A percentile compares a stretch with the other conserved stretches of the same genome.
Conservation (phyloP, 1,140 invertebrate species). For the Cryptotermes secundus region DNA sequence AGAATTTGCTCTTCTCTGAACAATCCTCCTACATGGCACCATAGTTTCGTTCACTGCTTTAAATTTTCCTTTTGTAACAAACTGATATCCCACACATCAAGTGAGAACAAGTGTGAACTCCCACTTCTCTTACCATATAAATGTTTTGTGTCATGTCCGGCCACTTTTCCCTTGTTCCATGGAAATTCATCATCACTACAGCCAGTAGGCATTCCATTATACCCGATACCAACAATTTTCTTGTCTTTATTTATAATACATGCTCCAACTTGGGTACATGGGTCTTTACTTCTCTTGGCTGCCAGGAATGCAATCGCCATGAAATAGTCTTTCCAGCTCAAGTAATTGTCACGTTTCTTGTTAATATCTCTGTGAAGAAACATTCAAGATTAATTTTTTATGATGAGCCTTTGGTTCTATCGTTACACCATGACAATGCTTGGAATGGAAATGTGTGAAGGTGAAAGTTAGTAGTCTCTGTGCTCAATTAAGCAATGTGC, state of each 20-base stretch:
- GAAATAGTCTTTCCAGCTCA: slow-evolving; percentile 90
- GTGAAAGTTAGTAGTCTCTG: no score
- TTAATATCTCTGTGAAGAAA: slow-evolving; percentile 28
- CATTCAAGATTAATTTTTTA: no score
- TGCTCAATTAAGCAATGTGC: no score
- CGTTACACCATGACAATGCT: no score
- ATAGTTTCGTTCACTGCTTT: no score
- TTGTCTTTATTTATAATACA: slow-evolving; percentile 88
- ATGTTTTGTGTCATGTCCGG: slow-evolving; percentile 72
- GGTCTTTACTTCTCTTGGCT: slow-evolving; percentile 92
- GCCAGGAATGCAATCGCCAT: slow-evolving; percentile 85
- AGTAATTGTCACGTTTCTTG: slow-evolving; percentile 56
- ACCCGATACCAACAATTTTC: slow-evolving; percentile 90
- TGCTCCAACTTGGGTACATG: slow-evolving; percentile 87
- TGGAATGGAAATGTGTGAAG: no score
- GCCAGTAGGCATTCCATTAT: slow-evolving; percentile 92
- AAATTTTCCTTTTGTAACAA: no score
- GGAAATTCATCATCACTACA: slow-evolving; percentile 87
- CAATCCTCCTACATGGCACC: no score
- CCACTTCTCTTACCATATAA: slow-evolving; percentile 68
- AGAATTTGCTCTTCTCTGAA: no score
- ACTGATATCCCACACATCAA: no score
- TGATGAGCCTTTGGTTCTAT: no score
- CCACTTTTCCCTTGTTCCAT: slow-evolving; percentile 67
- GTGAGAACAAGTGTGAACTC: no score